These are phyloP conservation scores for Pachymerium ferrugineum DNA, from an alignment of 2,888 invertebrate genomes.

Conservation along the genomic window DNA sequence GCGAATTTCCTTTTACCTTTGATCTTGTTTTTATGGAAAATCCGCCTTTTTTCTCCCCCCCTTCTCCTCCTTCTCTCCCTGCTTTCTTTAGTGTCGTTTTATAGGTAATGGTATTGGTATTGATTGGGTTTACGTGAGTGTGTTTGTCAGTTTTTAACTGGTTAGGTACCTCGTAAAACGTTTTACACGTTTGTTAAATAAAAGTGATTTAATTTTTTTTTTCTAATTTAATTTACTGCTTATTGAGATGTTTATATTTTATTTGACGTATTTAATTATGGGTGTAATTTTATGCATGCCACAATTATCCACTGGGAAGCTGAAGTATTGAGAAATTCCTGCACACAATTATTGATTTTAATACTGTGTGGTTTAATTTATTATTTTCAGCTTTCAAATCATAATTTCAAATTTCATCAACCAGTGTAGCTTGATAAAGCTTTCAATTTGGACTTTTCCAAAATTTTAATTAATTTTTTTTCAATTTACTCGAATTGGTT, in stretches of 20 bases:
- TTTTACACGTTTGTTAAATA: background rate
- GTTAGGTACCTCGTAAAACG: background rate
- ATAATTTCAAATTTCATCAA: background rate
- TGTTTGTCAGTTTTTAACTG: background rate
- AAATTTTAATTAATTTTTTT: background rate
- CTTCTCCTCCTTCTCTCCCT: background rate
- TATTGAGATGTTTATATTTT: no score
- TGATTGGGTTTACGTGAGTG: background rate
- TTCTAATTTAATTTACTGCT: background rate
- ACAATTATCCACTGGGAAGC: no score
- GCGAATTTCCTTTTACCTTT: background rate
- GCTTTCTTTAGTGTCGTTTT: conserved; percentile 14
- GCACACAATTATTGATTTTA: no score
- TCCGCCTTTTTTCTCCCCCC: background rate
- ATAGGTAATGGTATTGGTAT: conserved; percentile 24
- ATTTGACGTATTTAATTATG: no score
- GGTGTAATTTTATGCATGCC: no score
- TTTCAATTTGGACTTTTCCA: background rate
- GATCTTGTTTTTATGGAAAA: background rate
- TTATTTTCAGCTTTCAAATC: no score
- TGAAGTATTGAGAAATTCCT: no score
- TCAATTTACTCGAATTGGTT: background rate
- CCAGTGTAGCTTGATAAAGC: background rate
- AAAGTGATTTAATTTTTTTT: background rate
- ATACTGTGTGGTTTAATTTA: no score